phyloP scores from a whole-genome alignment of 2,888 invertebrate species.

The Eurytoma adleriae region DNA sequence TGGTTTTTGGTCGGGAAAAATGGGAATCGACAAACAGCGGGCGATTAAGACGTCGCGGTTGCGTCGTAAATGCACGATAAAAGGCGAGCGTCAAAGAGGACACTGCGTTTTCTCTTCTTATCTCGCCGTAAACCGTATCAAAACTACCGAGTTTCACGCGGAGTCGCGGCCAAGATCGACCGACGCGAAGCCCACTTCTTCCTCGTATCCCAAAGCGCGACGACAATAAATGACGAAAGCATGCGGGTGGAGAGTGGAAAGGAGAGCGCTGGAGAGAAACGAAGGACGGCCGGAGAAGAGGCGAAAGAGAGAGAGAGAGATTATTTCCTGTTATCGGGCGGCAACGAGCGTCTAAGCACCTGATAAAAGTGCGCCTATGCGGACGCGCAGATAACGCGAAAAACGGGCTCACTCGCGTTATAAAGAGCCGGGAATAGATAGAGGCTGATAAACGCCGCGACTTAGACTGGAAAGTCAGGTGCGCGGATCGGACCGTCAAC shows the following conservation, averaged over 20 bases:
- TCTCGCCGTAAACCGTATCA: too few relatives aligned
- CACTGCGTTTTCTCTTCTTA: too few relatives aligned
- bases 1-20: too few relatives aligned
- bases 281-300: constrained; percentile 35
- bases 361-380: constrained; percentile 74
- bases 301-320: constrained; percentile 53
- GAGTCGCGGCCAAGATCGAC: too few relatives aligned
- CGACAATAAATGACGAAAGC: too few relatives aligned
- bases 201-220: too few relatives aligned
- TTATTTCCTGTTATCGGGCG: constrained; percentile 68
- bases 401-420: constrained; percentile 72
- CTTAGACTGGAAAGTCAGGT: constrained; percentile 70
- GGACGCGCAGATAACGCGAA: constrained; percentile 61
- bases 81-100: too few relatives aligned
- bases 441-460: constrained; percentile 72
- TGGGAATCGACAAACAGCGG: too few relatives aligned
- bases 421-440: constrained; percentile 73
- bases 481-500: constrained; percentile 63
- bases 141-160: too few relatives aligned
- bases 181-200: too few relatives aligned
- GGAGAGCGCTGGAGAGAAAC: constrained; percentile 7
- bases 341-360: constrained; percentile 70
- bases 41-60: too few relatives aligned
- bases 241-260: constrained; percentile 9
- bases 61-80: too few relatives aligned